Percentiles rank a stretch among this genome's conserved stretches.
These are phyloP conservation scores for Cynaeus angustus DNA, from an alignment of 2,888 invertebrate species.

Conservation along the genomic window DNA sequence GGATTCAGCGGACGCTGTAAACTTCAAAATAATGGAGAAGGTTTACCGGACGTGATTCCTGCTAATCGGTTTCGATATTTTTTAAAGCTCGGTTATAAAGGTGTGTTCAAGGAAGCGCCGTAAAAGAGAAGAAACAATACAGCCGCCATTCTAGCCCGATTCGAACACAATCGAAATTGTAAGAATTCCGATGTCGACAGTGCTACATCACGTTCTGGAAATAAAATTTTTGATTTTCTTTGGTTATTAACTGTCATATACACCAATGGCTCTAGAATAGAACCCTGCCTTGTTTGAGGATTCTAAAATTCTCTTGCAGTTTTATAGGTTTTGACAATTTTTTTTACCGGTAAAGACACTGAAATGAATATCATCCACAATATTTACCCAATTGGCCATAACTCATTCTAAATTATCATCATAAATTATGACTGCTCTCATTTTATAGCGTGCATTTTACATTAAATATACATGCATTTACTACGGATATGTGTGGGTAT, in stretches of 20 bases:
- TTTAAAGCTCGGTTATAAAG: constrained; percentile 22
- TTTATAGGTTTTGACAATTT: no score
- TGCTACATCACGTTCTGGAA: background rate
- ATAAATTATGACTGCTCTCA: no score
- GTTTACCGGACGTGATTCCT: constrained; percentile 2
- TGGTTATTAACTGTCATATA: no score
- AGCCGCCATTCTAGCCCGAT: background rate
- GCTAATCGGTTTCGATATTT: constrained; percentile 7
- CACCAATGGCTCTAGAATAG: no score
- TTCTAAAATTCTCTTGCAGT: no score
- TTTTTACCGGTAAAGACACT: no score
- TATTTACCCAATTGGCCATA: no score
- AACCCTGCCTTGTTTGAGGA: no score
- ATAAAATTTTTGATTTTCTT: background rate
- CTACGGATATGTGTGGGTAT: background rate
- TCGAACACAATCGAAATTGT: constrained; percentile 7
- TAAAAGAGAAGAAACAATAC: constrained; percentile 11
- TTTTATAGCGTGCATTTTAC: no score
- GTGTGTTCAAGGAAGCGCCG: constrained; percentile 25
- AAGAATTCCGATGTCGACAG: background rate
- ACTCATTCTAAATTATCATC: no score
- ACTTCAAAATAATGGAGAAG: background rate
- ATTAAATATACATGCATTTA: background rate
- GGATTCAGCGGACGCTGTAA: constrained; percentile 9
- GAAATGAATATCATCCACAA: no score